Conservation (phyloP, 2,113 vertebrate genomes). For the Smithornis capensis region DNA sequence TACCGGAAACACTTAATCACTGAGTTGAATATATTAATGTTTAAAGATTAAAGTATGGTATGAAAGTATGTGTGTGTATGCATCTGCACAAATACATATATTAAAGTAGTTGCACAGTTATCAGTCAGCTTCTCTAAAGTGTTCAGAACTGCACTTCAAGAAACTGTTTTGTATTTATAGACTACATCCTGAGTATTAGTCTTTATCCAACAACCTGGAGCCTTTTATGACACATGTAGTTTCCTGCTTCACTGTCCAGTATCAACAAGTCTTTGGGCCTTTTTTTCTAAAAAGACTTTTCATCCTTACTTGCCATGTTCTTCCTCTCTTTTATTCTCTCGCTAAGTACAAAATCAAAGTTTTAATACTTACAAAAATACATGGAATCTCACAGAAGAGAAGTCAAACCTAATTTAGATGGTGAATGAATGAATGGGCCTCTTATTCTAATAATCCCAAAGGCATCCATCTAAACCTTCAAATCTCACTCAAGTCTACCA, state of each 20-base stretch:
- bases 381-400: background rate
- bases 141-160: background rate
- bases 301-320: background rate
- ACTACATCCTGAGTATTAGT: background rate
- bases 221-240: background rate
- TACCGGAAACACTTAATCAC: background rate
- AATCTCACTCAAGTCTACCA: background rate
- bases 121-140: background rate
- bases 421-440: background rate
- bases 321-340: background rate
- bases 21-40: background rate
- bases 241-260: background rate
- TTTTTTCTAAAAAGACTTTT: background rate
- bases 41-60: background rate
- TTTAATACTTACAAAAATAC: slow-evolving; percentile 41
- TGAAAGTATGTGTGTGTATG: background rate
- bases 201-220: background rate
- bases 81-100: background rate
- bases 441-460: slow-evolving; percentile 27
- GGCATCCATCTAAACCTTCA: background rate
- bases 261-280: background rate
- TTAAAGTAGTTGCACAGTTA: background rate
- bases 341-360: slow-evolving; percentile 13
- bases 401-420: background rate
- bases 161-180: slow-evolving; percentile 25